A percentile compares a stretch with the other conserved stretches of the same genome.
These are phyloP conservation scores for Drosophila sucinea DNA, from an alignment of 1,140 invertebrate species.

Conservation along the genomic window DNA sequence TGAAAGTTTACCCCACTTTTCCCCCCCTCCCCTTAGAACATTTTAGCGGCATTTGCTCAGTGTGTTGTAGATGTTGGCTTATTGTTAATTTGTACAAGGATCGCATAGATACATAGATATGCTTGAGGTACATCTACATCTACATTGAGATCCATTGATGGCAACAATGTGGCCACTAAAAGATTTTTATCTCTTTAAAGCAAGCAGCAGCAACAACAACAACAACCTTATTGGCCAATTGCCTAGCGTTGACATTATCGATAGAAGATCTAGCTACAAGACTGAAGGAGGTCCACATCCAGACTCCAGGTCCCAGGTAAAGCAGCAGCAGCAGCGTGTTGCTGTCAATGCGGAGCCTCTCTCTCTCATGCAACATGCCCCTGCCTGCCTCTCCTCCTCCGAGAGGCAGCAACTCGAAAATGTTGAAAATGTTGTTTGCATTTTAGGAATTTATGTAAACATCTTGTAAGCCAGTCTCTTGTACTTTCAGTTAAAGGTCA, in stretches of 20 bases:
- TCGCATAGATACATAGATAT: constrained; percentile 18
- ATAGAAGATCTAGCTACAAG: constrained; percentile 60
- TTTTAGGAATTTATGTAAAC: constrained; percentile 83
- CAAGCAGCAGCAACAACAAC: constrained; percentile 41
- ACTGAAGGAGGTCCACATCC: constrained; percentile 46
- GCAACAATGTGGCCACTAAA: constrained; percentile 63
- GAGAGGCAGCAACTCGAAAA: not conserved
- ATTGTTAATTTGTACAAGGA: constrained; percentile 77
- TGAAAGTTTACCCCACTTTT: not conserved
- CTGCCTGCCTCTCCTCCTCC: not conserved
- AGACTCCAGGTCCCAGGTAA: constrained; percentile 10
- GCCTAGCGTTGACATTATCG: constrained; percentile 81
- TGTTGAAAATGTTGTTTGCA: constrained; percentile 76
- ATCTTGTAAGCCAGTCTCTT: constrained; percentile 76
- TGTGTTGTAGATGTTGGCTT: constrained; percentile 47
- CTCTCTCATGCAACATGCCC: constrained; percentile 26
- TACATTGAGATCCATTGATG: constrained; percentile 71
- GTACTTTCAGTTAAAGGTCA: constrained; percentile 70
- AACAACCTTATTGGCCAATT: constrained; percentile 80
- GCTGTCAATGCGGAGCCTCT: constrained; percentile 67
- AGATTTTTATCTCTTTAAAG: constrained; percentile 62
- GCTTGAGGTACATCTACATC: constrained; percentile 59
- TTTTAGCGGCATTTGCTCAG: constrained; percentile 47
- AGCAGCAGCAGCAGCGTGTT: constrained; percentile 56
- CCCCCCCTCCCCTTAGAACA: not conserved